phyloP scores from a whole-genome alignment of 64 coral and sea anemone genomes.

The Pachyseris speciosa region DNA sequence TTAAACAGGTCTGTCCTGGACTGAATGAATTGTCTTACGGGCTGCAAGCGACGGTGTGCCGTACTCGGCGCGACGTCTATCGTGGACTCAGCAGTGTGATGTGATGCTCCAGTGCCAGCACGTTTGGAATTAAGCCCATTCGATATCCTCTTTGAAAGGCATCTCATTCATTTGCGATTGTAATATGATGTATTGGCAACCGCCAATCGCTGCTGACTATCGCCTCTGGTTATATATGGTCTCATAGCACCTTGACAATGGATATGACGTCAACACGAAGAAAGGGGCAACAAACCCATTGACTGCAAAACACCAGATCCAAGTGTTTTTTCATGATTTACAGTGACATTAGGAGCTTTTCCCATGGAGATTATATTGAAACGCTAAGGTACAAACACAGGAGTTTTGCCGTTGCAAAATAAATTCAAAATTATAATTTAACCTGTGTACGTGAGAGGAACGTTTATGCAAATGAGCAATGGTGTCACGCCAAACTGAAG shows the following conservation, averaged over 20 bases:
- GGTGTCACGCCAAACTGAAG: neutral
- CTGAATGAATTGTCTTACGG: neutral
- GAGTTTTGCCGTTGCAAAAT: neutral
- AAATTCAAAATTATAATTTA: neutral
- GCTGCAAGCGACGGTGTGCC: neutral
- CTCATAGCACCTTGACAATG: neutral
- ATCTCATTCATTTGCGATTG: slow-evolving; percentile 36
- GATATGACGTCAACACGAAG: neutral
- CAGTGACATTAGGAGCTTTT: neutral
- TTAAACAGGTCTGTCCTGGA: neutral
- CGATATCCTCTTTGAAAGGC: slow-evolving; percentile 37
- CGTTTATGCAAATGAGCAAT: neutral
- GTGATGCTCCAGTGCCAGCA: slow-evolving; percentile 15
- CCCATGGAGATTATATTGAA: neutral
- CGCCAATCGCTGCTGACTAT: slow-evolving; percentile 8
- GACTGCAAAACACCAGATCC: neutral
- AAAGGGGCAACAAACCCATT: neutral
- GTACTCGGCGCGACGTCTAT: neutral
- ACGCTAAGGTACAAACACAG: neutral
- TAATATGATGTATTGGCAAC: slow-evolving; percentile 32
- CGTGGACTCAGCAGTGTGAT: neutral
- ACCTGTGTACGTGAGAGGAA: neutral
- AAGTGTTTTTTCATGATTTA: neutral
- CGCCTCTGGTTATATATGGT: neutral
- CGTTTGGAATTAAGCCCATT: slow-evolving; percentile 55